Evolutionary conservation across 2,113 vertebrate species (phyloP), one percentile per base, ranked within the genome.

Genomic region (Corythaixoides concolor): DNA sequence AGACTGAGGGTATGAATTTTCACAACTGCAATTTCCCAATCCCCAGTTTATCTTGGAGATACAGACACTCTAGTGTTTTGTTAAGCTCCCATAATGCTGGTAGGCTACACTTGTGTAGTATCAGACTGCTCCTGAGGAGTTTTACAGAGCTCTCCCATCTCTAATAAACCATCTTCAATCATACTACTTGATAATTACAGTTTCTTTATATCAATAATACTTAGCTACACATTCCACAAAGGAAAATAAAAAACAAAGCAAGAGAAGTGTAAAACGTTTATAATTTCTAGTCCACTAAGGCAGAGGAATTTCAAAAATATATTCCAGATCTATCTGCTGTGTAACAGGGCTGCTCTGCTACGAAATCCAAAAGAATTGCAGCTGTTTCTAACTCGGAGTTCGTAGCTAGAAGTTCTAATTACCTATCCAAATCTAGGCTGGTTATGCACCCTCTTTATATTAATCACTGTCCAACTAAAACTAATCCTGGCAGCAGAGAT

Each of bases 381-480:
- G 73, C 73, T 92, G 50, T 37, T 95, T 58, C 73, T 79, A 62
- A 95, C 91, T 80, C 64, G 50, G 75, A 91, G 95, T 64, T 96
- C 63, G 85, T 50, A 67, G 68, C 91, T 86, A 90, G 76, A 95
- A 93, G 63, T 92, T 85, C 91, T 98, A 97, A 98, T 97, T 96
- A 97, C 88, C 56, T 59, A 59, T 22, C 90, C 84, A 95, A 96
- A 95, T 95, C 15, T 85, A 91, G 93, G 75, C 32, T 92, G 75
- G 84, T 95, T 95, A 79, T 94, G 70, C 92, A 95, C 59, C 56
- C 73, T 96, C 75, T 96, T 47, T 89, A 3, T 75, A 93, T 97
- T 97, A 96, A 97, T 97, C 96, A 90, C 76, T 80, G 82, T 89
- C 74, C 96, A 93, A 93, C 96, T 97, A 97, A 97, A 97, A 97